Conservation (phyloP, 1,140 invertebrate genomes). For the Oppia nitens region DNA sequence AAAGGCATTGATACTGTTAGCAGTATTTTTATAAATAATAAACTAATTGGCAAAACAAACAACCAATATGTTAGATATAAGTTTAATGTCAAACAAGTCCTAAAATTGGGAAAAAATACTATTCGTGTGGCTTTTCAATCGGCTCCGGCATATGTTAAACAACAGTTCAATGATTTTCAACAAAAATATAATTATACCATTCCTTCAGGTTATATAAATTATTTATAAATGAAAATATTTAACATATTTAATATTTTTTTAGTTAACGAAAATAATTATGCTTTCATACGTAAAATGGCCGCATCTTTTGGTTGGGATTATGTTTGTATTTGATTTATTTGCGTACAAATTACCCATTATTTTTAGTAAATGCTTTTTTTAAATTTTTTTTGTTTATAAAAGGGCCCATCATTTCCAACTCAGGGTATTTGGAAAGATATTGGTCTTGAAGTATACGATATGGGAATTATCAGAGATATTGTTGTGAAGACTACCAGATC, state of each 20-base stretch:
- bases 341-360: conserved; percentile 56
- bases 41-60: too few relatives aligned
- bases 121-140: conserved; percentile 54
- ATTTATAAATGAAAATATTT: too few relatives aligned
- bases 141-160: conserved; percentile 45
- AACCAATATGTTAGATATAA: conserved; percentile 80
- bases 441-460: conserved; percentile 33
- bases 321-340: conserved; percentile 94
- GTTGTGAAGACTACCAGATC: conserved; percentile 11
- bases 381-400: neutral
- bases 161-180: conserved; percentile 32
- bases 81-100: conserved; percentile 47
- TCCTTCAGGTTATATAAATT: too few relatives aligned
- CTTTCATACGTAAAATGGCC: conserved; percentile 88
- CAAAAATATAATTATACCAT: conserved; percentile 53
- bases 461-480: conserved; percentile 34
- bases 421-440: conserved; percentile 63
- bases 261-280: conserved; percentile 43
- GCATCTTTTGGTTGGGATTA: conserved; percentile 91
- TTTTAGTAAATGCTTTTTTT: neutral
- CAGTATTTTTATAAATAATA: too few relatives aligned
- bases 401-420: conserved; percentile 68
- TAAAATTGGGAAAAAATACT: conserved; percentile 37
- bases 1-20: too few relatives aligned
- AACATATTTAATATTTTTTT: too few relatives aligned